Evolutionary conservation across 2,888 invertebrate genomes (phyloP), one percentile per base, ranked within the genome.

Genomic region (Caenorhabditis sinica): DNA sequence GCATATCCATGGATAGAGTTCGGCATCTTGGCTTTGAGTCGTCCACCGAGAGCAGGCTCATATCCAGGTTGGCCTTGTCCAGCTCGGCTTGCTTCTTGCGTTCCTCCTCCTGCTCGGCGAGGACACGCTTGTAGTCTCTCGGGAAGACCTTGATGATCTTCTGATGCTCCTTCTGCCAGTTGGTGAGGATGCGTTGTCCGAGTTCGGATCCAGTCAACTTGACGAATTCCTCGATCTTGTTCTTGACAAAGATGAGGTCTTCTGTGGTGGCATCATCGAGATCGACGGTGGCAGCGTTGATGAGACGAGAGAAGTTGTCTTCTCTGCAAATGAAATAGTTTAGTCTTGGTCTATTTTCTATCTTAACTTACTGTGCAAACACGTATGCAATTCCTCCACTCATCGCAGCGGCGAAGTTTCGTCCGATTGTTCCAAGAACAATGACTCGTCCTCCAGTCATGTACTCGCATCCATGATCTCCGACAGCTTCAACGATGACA

Each of bases 391-490:
- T 96, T 82, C 97, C 97, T 61, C 97, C 97, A 79, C 97, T 97
- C 98, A 99, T 99, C 89, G 98, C 99, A 63, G 99, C 99, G 11
- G 97, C 98, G 94, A 99, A 99, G 94, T 99, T 99, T 86, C 98
- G 94, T 0, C 99, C 99, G 9, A 98, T 98, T 82, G 96, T 95
- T 0, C 98, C 98, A 20, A 99, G 95, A 91, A 99, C 96, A 69
- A 99, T 95, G 85, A 96, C 96, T 25, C 88, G 68, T 33, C 93
- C 93, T 17, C 97, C 98, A 65, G 99, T 99, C 99, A 99, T 99
- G 94, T 99, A 99, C 94, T 99, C 99, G 94, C 99, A 99, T 81
- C 97, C 98, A 94, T 99, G 98, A 94, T 99, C 99, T 53, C 99
- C 99, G 80, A 97, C 97, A 73, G 98, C 98, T 94, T 99, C 99